A percentile compares a stretch with the other conserved stretches of the same genome.
phyloP scores from a whole-genome alignment of 2,797 vertebrate genomes.

The Morus bassanus region DNA sequence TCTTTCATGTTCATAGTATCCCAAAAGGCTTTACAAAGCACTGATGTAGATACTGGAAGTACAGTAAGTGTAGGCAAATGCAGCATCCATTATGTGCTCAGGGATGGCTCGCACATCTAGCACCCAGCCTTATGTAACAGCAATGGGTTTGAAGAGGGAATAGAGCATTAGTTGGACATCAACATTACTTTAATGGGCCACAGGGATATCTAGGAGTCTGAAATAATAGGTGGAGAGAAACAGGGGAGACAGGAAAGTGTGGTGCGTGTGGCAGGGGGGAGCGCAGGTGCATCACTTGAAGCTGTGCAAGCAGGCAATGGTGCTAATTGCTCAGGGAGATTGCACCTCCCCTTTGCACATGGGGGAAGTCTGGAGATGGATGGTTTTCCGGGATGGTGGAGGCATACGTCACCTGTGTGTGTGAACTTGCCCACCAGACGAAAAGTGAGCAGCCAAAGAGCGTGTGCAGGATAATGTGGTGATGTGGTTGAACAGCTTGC shows the following conservation, averaged over 20 bases:
- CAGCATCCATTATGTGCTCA: background rate
- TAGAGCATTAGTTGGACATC: background rate
- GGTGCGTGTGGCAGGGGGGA: fast-evolving
- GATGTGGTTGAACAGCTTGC: background rate
- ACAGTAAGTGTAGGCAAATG: background rate
- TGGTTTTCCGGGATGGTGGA: background rate
- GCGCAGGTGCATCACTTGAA: background rate
- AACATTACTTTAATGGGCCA: background rate
- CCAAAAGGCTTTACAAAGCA: conserved; percentile 63
- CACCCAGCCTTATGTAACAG: background rate
- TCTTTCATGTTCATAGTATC: conserved; percentile 38
- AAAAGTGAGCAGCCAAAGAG: background rate
- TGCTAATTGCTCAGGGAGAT: background rate
- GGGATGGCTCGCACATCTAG: background rate
- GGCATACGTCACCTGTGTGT: background rate
- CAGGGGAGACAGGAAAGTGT: background rate
- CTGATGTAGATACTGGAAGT: conserved; percentile 8
- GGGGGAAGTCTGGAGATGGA: background rate
- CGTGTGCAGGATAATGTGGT: fast-evolving
- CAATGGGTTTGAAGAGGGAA: background rate
- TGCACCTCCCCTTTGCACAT: fast-evolving
- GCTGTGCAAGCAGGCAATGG: background rate
- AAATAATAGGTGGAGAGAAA: background rate
- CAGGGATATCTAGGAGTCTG: background rate
- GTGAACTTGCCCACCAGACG: fast-evolving